Conservation (phyloP, 2,113 vertebrate species). For the Gambusia affinis region DNA sequence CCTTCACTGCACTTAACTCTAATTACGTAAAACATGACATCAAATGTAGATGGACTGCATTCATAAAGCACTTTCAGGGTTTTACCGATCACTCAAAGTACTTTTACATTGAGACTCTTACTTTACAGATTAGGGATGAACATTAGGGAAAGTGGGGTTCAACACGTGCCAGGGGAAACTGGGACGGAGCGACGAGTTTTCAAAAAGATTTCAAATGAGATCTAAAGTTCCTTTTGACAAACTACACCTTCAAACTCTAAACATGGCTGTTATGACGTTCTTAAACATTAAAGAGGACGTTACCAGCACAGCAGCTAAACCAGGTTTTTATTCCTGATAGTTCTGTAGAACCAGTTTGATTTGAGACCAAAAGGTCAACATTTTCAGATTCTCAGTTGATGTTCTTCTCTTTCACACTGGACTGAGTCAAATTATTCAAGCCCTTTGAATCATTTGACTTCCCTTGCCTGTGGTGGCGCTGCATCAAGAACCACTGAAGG, state of each 20-base stretch:
- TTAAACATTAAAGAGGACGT: too few relatives aligned
- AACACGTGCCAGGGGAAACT: background rate
- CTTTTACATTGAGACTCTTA: background rate
- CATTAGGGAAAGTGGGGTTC: background rate
- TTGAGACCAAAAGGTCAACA: too few relatives aligned
- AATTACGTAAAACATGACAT: background rate
- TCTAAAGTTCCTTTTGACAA: background rate
- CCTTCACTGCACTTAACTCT: background rate
- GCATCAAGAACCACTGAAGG: too few relatives aligned
- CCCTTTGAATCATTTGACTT: too few relatives aligned
- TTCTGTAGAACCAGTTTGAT: too few relatives aligned
- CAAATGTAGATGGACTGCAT: background rate
- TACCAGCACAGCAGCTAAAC: too few relatives aligned
- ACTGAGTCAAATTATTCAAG: too few relatives aligned
- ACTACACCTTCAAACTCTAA: background rate
- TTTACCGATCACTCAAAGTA: background rate
- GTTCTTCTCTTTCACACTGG: too few relatives aligned
- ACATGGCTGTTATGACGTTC: background rate
- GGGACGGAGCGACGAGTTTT: background rate
- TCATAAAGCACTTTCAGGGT: background rate
- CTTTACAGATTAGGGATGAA: background rate
- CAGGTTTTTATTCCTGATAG: too few relatives aligned
- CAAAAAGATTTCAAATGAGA: background rate
- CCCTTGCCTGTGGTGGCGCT: too few relatives aligned
- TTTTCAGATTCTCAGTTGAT: too few relatives aligned